Percentiles rank a stretch among this genome's conserved stretches.
These are phyloP conservation scores for Homalodisca vitripennis DNA, from an alignment of 1,140 invertebrate genomes.

Conservation along the genomic window DNA sequence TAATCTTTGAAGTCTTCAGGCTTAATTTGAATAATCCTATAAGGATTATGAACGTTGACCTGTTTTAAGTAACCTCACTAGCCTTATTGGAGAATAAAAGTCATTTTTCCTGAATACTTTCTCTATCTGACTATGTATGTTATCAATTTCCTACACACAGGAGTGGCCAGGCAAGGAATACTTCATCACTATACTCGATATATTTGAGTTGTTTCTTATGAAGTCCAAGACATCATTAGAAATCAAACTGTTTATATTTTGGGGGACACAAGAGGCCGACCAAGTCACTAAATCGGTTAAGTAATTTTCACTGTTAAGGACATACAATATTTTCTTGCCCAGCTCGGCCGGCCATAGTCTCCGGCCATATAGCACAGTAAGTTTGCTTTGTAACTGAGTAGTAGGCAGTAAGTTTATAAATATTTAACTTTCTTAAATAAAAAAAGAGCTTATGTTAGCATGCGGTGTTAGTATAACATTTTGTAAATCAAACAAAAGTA, in stretches of 20 bases:
- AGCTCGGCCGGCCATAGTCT: conserved; percentile 35
- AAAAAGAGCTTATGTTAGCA: conserved; percentile 28
- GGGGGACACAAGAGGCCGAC: conserved; percentile 42
- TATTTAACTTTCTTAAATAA: conserved; percentile 40
- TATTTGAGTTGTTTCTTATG: conserved; percentile 33
- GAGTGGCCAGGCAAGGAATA: conserved; percentile 42
- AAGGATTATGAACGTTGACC: conserved; percentile 29
- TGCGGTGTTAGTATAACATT: conserved; percentile 29
- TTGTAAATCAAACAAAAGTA: conserved; percentile 1
- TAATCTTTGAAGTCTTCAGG: conserved; percentile 34
- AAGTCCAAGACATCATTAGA: conserved; percentile 39
- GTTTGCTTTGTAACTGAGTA: conserved; percentile 35
- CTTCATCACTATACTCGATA: conserved; percentile 40
- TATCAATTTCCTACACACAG: conserved; percentile 42
- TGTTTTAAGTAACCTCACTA: conserved; percentile 35
- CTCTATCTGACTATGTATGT: conserved; percentile 41
- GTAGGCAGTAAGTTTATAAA: conserved; percentile 42
- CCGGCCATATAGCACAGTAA: conserved; percentile 41
- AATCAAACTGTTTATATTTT: conserved; percentile 42
- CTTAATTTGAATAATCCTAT: conserved; percentile 33
- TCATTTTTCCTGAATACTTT: conserved; percentile 35
- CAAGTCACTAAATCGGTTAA: conserved; percentile 38
- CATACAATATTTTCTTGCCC: conserved; percentile 38
- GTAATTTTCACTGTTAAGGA: conserved; percentile 35
- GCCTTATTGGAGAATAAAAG: conserved; percentile 38